These are phyloP conservation scores for Indicator maculatus DNA, from an alignment of 2,113 vertebrate genomes.

Conservation along the genomic window DNA sequence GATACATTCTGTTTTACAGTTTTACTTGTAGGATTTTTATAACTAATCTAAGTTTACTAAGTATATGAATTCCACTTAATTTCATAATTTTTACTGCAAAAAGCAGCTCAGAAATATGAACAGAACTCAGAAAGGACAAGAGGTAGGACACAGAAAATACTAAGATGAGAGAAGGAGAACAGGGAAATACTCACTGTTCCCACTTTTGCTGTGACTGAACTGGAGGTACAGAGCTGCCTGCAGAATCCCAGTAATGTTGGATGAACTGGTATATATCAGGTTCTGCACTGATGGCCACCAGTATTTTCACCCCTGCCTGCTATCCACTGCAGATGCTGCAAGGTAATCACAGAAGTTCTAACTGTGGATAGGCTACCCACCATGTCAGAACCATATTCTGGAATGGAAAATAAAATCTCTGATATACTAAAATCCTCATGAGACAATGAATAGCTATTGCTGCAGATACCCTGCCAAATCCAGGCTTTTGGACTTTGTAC, in stretches of 20 bases:
- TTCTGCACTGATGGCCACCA: background rate
- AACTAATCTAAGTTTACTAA: background rate
- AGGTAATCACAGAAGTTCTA: background rate
- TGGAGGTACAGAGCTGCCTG: background rate
- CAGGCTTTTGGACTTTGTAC: background rate
- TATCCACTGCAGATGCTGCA: background rate
- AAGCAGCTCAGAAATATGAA: background rate
- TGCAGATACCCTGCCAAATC: background rate
- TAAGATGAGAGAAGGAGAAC: background rate
- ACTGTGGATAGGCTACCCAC: background rate
- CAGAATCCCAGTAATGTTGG: background rate
- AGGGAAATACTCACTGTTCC: background rate
- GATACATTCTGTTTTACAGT: background rate
- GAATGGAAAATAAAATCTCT: background rate
- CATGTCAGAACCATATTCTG: background rate
- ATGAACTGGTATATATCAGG: background rate
- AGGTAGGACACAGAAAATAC: background rate
- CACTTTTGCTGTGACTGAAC: background rate
- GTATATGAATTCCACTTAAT: background rate
- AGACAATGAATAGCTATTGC: rapidly evolving
- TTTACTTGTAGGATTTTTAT: background rate
- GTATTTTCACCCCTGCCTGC: background rate
- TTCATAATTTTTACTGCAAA: background rate
- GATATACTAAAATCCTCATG: background rate
- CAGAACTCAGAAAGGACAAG: background rate